Evolutionary conservation across 92 coral and sea anemone genomes (phyloP), one percentile per base, ranked within the genome.

Genomic region (Porites evermanni): DNA sequence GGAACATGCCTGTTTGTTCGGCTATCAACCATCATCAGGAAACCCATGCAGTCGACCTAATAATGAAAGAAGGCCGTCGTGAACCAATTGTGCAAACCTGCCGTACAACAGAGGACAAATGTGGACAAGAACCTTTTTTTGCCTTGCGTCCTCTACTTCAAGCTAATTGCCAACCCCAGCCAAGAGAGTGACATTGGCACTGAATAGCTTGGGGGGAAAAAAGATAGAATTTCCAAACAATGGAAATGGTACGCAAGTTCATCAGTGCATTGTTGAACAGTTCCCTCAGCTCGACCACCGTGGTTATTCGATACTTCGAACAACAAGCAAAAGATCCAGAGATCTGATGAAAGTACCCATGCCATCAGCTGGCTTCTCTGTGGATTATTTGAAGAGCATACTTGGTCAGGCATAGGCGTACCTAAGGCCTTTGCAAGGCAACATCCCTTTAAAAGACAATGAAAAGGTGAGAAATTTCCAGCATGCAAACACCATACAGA

Each of bases 381-480:
- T 77, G 7, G 86, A 71, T 17, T 89, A 87, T 74, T 65, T 87
- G 32, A 77, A 89, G 85, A 78, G 74, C 80, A 77, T 89, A n/a
- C 79, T 88, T 10, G 88, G 88, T 16, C 90, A 87, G 79, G 90
- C 90, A 47, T 79, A 79, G 79, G 90, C 86, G 26, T 86, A 86
- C 14, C 65, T 86, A 69, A 68, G 85, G 60, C 86, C 90, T 77
- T 32, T 87, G 65, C 90, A 87, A 79, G 79, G 52, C 32, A 56
- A 79, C 86, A 60, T 87, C 44, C 86, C 69, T n/a, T 72, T 87
- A 20, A 59, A 79, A 44, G 79, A 71, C 70, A 44, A 71, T 47
- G 50, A 87, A 50, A 70, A 77, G 72, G 90, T 77, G 84, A 77
- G 87, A 72, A 54, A 50, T 83, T 58, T 83, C 74, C 13, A 17